Conservation (phyloP, 2,113 vertebrate species). For the Hemiscyllium ocellatum region DNA sequence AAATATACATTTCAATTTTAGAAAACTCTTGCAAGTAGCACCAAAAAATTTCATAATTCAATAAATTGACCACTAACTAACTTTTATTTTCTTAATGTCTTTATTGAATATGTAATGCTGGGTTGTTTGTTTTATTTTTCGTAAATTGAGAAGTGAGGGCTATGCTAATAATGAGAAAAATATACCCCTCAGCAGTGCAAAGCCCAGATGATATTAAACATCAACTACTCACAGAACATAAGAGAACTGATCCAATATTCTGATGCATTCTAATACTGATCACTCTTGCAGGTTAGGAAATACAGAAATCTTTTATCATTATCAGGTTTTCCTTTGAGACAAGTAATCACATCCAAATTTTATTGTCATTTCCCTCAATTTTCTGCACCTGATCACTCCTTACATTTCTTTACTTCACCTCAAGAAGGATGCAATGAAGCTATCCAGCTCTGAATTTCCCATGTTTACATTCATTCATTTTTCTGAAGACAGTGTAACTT, state of each 20-base stretch:
- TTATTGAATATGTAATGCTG: not conserved
- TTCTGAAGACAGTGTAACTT: not conserved
- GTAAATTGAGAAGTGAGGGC: not conserved
- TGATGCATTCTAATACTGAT: not conserved
- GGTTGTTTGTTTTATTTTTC: not conserved
- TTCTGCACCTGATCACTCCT: not conserved
- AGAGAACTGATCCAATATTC: not conserved
- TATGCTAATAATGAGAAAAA: not conserved
- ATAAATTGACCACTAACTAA: not conserved
- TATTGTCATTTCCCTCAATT: not conserved
- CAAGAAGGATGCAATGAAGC: not conserved
- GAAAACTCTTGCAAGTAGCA: not conserved
- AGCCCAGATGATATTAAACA: not conserved
- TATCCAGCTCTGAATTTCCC: not conserved
- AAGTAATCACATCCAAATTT: not conserved
- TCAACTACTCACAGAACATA: not conserved
- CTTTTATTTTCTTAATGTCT: not conserved
- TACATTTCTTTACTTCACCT: not conserved
- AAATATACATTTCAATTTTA: not conserved
- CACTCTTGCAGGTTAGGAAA: not conserved
- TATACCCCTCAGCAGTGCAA: too few relatives aligned
- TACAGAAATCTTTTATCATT: not conserved
- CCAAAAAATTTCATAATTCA: not conserved
- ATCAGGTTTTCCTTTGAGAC: not conserved
- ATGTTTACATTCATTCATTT: not conserved